Evolutionary conservation across 2,797 vertebrate genomes (phyloP).

Genomic region (Chloroceryle amazona): DNA sequence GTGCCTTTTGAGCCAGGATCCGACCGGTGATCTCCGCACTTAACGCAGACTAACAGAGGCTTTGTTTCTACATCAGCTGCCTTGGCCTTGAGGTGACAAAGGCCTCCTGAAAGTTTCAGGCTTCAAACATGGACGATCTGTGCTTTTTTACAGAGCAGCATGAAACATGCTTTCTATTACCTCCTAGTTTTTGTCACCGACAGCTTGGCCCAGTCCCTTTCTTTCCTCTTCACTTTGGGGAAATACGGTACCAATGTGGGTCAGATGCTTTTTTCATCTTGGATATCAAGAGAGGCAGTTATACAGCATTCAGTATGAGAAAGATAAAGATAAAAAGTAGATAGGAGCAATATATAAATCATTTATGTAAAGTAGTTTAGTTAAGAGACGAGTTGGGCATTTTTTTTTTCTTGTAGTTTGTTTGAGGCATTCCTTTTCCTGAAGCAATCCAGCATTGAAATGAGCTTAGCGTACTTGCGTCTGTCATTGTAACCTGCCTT

Average conservation of each 20-base stretch:
- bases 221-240: neutral
- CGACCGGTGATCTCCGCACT: neutral
- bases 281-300: neutral
- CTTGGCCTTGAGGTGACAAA: neutral
- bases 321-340: neutral
- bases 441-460: neutral
- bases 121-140: neutral
- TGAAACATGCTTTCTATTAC: neutral
- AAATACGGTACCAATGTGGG: accelerated
- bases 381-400: neutral
- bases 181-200: neutral
- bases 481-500: neutral
- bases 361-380: neutral
- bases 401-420: neutral
- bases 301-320: neutral
- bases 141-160: neutral
- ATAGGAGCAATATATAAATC: neutral
- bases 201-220: neutral
- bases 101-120: neutral
- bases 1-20: neutral
- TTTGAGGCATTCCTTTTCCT: neutral
- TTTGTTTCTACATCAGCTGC: accelerated
- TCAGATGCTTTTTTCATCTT: neutral
- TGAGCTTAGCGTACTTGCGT: neutral
- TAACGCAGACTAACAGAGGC: neutral